phyloP scores from a whole-genome alignment of 2,888 invertebrate species.

The Cactoblastis cactorum region DNA sequence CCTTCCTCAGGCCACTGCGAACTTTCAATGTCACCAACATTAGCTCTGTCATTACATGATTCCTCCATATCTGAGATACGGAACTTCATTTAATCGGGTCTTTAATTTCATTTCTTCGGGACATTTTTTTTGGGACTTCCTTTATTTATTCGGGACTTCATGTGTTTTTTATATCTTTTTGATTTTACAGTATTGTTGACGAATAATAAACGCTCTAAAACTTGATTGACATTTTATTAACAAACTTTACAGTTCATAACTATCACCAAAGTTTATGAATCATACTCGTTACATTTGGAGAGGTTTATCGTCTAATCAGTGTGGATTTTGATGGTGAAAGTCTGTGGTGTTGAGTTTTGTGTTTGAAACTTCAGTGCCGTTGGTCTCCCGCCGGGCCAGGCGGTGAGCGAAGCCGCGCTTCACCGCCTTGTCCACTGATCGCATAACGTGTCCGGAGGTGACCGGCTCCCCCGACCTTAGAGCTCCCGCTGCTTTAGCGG shows the following conservation, averaged over 20 bases:
- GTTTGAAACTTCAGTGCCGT: conserved; percentile 26
- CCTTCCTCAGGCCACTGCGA: conserved; percentile 46
- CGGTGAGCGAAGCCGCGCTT: conserved; percentile 45
- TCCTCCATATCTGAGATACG: too few relatives aligned
- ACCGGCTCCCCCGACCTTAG: conserved; percentile 32
- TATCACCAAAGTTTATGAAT: too few relatives aligned
- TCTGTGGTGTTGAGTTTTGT: background rate
- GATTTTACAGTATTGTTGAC: too few relatives aligned
- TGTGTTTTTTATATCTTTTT: too few relatives aligned
- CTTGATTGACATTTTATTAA: background rate
- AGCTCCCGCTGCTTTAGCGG: conserved; percentile 44
- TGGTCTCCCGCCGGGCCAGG: conserved; percentile 38
- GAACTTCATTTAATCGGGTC: too few relatives aligned
- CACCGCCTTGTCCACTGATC: conserved; percentile 45
- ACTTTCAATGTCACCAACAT: background rate
- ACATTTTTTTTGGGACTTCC: too few relatives aligned
- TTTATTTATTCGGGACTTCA: too few relatives aligned
- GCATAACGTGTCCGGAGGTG: conserved; percentile 33
- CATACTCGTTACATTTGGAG: conserved; percentile 18
- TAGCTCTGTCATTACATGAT: background rate
- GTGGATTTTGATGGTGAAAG: conserved; percentile 17
- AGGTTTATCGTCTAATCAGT: conserved; percentile 8
- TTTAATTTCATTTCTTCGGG: too few relatives aligned
- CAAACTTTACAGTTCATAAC: background rate
- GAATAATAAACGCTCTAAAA: too few relatives aligned